Conservation (phyloP, 1,140 invertebrate genomes). For the Ooceraea biroi region DNA sequence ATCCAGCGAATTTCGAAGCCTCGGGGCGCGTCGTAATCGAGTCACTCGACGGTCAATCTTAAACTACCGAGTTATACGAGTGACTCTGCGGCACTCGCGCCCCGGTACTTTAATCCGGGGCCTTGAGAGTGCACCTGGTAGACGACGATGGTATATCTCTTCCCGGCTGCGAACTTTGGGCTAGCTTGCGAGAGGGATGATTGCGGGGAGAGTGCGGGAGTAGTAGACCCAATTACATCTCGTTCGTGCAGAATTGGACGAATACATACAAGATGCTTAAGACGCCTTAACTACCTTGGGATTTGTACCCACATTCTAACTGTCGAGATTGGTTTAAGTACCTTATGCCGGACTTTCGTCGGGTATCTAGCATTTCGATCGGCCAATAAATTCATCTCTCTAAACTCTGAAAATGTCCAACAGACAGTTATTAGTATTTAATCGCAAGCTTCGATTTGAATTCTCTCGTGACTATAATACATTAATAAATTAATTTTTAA, state of each 20-base stretch:
- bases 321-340: slow-evolving; percentile 69
- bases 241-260: slow-evolving; percentile 70
- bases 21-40: slow-evolving; percentile 53
- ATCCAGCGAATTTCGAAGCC: slow-evolving; percentile 51
- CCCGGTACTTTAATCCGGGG: slow-evolving; percentile 60
- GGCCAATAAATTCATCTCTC: slow-evolving; percentile 10
- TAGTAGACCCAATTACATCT: slow-evolving; percentile 75
- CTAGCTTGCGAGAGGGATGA: slow-evolving; percentile 38
- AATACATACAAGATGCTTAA: slow-evolving; percentile 74
- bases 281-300: slow-evolving; percentile 70
- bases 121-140: slow-evolving; percentile 64
- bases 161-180: slow-evolving; percentile 55
- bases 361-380: slow-evolving; percentile 20
- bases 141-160: slow-evolving; percentile 43
- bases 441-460: neutral
- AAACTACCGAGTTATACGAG: slow-evolving; percentile 58
- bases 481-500: too few species aligned
- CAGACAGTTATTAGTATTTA: neutral
- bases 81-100: slow-evolving; percentile 62
- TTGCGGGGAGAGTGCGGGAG: neutral
- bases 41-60: slow-evolving; percentile 64
- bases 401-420: slow-evolving; percentile 7
- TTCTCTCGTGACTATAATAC: neutral
- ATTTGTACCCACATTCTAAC: slow-evolving; percentile 69
- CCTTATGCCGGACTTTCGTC: slow-evolving; percentile 46